Evolutionary conservation across 2,888 invertebrate genomes (phyloP).

Genomic region (Ptilodon capucinus): DNA sequence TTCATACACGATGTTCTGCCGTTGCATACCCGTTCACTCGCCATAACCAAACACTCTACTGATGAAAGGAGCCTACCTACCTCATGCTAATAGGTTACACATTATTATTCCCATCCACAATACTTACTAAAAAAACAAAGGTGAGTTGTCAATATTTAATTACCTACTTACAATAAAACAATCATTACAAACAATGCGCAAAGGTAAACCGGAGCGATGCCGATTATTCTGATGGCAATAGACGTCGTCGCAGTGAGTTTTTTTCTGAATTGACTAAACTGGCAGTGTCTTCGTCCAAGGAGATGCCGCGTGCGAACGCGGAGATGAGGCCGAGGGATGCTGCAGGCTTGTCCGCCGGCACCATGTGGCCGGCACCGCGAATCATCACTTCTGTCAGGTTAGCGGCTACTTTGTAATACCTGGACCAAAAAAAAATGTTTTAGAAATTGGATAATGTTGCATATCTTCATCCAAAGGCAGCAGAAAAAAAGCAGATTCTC

Average conservation of each 20-base stretch:
- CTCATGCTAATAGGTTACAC: not conserved
- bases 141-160: no score
- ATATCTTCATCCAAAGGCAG: no score
- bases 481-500: no score
- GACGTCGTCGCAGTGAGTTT: slow-evolving; percentile 52
- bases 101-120: not conserved
- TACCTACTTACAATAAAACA: not conserved
- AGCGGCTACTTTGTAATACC: slow-evolving; percentile 80
- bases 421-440: slow-evolving; percentile 39
- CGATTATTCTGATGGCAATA: slow-evolving; percentile 40
- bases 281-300: slow-evolving; percentile 61
- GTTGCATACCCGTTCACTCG: no score
- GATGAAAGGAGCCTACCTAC: no score
- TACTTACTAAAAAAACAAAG: no score
- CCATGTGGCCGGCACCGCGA: slow-evolving; percentile 86
- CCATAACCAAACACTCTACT: no score
- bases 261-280: slow-evolving; percentile 56
- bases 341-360: slow-evolving; percentile 84
- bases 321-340: slow-evolving; percentile 83
- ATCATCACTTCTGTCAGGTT: slow-evolving; percentile 84
- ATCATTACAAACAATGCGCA: not conserved
- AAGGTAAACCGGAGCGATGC: not conserved
- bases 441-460: no score
- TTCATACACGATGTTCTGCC: no score
- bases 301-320: slow-evolving; percentile 79